Conservation (phyloP, 2,888 invertebrate species). For the Camptogramma bilineatum region DNA sequence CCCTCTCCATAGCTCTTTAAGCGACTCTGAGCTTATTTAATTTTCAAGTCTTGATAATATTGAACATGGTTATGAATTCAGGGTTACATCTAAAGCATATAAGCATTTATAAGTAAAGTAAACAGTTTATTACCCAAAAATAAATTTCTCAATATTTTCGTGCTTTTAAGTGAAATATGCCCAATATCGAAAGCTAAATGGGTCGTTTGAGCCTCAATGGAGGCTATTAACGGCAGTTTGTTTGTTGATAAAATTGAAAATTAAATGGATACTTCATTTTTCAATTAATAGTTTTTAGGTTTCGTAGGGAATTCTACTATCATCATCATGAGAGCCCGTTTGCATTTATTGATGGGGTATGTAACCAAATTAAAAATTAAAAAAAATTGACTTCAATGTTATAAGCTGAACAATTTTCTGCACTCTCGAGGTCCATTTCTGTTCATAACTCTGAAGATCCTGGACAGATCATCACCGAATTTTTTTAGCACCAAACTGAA, state of each 20-base stretch:
- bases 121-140: not conserved
- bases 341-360: not conserved
- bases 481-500: no score
- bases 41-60: no score
- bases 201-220: conserved; percentile 23
- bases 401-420: no score
- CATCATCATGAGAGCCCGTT: not conserved
- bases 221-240: conserved; percentile 23
- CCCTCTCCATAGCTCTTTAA: no score
- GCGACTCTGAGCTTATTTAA: no score
- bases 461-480: no score
- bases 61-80: not conserved
- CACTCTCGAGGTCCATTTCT: no score
- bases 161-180: conserved; percentile 18
- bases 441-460: no score
- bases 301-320: not conserved
- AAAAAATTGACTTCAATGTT: no score
- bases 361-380: no score
- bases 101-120: not conserved
- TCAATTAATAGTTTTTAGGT: conserved; percentile 22
- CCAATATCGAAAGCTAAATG: conserved; percentile 25
- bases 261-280: conserved; percentile 15
- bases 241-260: conserved; percentile 34
- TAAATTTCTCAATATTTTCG: conserved; percentile 11
- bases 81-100: not conserved